Percentiles rank a stretch among this genome's conserved stretches.
These are phyloP conservation scores for Percopsis transmontana DNA, from an alignment of 2,113 vertebrate genomes.

Conservation along the genomic window DNA sequence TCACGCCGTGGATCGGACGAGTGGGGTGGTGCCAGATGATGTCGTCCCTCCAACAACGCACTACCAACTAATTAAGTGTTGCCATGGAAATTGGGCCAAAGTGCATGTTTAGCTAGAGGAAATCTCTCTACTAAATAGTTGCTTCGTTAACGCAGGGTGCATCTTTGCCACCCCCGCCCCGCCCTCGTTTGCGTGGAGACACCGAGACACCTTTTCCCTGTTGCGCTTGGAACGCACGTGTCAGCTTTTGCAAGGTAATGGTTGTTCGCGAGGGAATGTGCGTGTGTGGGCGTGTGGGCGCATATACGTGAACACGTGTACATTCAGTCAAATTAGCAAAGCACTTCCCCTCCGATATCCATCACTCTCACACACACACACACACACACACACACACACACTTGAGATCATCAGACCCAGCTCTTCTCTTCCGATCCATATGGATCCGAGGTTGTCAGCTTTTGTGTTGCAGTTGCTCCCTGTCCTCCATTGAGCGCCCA, in stretches of 20 bases:
- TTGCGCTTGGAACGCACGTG: conserved; percentile 87
- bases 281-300: conserved; percentile 30
- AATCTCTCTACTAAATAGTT: conserved; percentile 55
- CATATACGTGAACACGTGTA: no score
- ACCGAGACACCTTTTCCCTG: conserved; percentile 88
- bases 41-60: no score
- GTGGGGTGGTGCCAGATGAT: no score
- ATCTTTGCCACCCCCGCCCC: conserved; percentile 77
- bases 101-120: conserved; percentile 61
- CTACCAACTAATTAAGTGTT: conserved; percentile 23
- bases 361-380: no score
- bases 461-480: neutral
- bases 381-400: neutral
- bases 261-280: conserved; percentile 19
- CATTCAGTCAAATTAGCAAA: conserved; percentile 40
- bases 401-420: neutral
- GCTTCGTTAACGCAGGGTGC: conserved; percentile 74
- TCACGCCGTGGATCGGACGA: no score
- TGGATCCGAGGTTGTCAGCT: conserved; percentile 23
- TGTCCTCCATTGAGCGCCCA: neutral
- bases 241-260: conserved; percentile 85
- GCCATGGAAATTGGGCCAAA: conserved; percentile 62
- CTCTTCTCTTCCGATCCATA: conserved; percentile 11
- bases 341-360: no score
- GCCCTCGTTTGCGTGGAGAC: conserved; percentile 88